A percentile compares a stretch with the other conserved stretches of the same genome.
Conservation (phyloP, 2,113 vertebrate genomes). For the Todiramphus saurophagus region DNA sequence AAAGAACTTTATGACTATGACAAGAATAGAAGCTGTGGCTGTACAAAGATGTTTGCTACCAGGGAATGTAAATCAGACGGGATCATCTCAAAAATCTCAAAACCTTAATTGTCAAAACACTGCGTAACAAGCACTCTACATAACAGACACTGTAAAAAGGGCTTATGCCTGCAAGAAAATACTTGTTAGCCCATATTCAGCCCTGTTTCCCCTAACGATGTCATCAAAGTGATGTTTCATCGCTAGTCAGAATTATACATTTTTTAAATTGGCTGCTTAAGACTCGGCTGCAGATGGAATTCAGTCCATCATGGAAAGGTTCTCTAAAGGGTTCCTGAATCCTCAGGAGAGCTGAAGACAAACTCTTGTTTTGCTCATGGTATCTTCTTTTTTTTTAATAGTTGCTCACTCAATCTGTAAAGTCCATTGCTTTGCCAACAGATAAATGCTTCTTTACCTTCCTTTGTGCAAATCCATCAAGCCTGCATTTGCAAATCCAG, state of each 20-base stretch:
- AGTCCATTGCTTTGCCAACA: neutral
- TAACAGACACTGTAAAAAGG: neutral
- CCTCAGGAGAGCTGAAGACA: neutral
- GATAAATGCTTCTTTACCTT: accelerated
- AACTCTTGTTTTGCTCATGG: neutral
- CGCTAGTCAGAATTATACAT: neutral
- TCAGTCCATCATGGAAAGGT: neutral
- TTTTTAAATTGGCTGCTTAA: neutral
- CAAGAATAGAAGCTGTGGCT: neutral
- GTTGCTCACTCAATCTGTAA: neutral
- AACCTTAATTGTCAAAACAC: neutral
- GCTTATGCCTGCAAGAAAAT: neutral
- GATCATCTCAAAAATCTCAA: neutral
- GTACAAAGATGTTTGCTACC: neutral
- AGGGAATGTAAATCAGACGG: neutral
- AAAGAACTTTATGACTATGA: neutral
- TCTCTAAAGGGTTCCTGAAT: neutral
- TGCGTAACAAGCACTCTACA: accelerated
- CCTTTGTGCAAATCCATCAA: neutral
- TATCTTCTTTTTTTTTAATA: neutral
- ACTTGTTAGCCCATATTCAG: neutral
- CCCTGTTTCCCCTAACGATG: neutral
- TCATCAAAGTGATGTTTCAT: neutral
- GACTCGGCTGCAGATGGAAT: neutral
- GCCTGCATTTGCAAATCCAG: neutral